phyloP scores from a whole-genome alignment of 2,113 vertebrate species.

The Ailuropoda melanoleuca region DNA sequence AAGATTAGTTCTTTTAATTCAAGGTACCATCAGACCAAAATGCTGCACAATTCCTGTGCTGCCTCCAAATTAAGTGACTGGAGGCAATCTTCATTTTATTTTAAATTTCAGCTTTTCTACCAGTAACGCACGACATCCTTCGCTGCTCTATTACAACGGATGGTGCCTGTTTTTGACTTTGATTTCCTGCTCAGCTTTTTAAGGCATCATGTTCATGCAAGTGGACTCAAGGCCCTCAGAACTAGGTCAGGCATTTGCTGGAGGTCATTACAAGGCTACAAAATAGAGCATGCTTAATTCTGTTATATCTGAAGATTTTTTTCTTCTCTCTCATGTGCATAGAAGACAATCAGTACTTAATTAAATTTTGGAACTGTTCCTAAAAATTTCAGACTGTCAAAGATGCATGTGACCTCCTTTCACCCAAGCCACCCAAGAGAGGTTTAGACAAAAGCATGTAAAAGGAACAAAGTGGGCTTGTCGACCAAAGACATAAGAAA shows the following conservation, averaged over 20 bases:
- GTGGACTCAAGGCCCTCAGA: constrained; percentile 86
- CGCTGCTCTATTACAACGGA: constrained; percentile 71
- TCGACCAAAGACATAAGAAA: constrained; percentile 24
- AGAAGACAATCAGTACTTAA: constrained; percentile 87
- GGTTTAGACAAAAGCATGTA: constrained; percentile 53
- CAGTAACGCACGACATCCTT: constrained; percentile 67
- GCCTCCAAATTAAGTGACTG: constrained; percentile 63
- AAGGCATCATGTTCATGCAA: constrained; percentile 84
- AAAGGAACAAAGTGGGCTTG: constrained; percentile 29
- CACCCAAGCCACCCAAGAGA: constrained; percentile 66
- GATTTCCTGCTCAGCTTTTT: constrained; percentile 76
- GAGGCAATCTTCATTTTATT: constrained; percentile 78
- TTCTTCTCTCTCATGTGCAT: constrained; percentile 82
- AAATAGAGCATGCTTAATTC: constrained; percentile 91
- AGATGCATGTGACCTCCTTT: constrained; percentile 73
- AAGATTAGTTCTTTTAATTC: constrained; percentile 46
- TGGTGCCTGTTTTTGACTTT: constrained; percentile 78
- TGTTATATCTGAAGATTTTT: constrained; percentile 85
- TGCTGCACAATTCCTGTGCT: background rate
- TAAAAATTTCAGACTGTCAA: constrained; percentile 81
- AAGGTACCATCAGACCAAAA: constrained; percentile 7
- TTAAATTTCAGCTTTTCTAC: constrained; percentile 75
- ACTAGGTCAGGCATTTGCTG: constrained; percentile 89
- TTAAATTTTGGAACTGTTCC: constrained; percentile 85
- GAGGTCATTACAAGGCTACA: constrained; percentile 90